These are phyloP conservation scores for Ursus arctos DNA, from an alignment of 2,113 vertebrate genomes.

Conservation along the genomic window DNA sequence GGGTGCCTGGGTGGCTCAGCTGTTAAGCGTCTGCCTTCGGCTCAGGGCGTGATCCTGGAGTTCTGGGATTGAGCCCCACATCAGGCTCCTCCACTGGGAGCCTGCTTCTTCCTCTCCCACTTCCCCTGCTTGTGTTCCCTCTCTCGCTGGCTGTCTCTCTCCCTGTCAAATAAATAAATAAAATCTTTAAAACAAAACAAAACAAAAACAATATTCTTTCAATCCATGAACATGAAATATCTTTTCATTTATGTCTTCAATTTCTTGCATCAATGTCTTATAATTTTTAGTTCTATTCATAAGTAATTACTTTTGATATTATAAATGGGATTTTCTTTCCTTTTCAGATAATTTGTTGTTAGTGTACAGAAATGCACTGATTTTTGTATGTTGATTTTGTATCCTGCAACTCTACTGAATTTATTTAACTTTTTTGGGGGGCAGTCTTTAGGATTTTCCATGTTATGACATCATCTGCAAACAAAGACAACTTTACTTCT, in stretches of 20 bases:
- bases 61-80: too few relatives aligned
- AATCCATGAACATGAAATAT: not conserved
- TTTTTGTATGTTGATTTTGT: slow-evolving; percentile 7
- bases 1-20: too few relatives aligned
- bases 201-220: not conserved
- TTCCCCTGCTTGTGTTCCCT: too few relatives aligned
- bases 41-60: too few relatives aligned
- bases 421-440: not conserved
- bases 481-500: not conserved
- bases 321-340: not conserved
- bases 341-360: not conserved
- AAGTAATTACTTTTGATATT: not conserved
- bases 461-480: not conserved
- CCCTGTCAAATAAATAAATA: too few relatives aligned
- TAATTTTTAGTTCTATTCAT: slow-evolving; percentile 12
- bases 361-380: not conserved
- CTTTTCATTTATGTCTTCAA: not conserved
- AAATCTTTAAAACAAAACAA: too few relatives aligned
- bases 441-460: not conserved
- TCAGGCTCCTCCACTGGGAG: too few relatives aligned
- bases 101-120: too few relatives aligned
- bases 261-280: not conserved
- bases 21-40: too few relatives aligned
- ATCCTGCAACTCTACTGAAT: not conserved
- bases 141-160: too few relatives aligned